These are phyloP conservation scores for Tryphoninae sp. DNA, from an alignment of 2,888 invertebrate species.

Conservation along the genomic window DNA sequence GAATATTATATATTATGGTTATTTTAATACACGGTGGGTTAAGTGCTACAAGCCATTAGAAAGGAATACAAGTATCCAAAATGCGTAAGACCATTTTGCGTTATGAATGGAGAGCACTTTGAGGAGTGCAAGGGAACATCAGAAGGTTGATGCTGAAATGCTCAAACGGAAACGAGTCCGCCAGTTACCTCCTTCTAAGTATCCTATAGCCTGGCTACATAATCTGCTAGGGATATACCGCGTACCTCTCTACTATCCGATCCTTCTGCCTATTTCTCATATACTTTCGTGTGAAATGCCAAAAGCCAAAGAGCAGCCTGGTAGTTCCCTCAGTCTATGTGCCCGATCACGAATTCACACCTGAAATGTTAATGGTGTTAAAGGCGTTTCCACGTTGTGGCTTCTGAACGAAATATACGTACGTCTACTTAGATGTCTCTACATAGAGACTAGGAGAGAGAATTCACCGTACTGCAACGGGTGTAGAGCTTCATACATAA, in stretches of 20 bases:
- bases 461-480: not conserved
- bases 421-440: not conserved
- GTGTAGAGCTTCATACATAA: not conserved
- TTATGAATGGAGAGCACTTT: constrained; percentile 44
- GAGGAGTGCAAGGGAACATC: constrained; percentile 42
- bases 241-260: constrained; percentile 42
- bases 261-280: constrained; percentile 4
- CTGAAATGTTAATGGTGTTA: constrained; percentile 77
- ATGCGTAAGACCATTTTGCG: constrained; percentile 43
- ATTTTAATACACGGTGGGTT: not conserved
- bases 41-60: constrained; percentile 27
- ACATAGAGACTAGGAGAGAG: not conserved
- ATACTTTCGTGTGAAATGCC: constrained; percentile 38
- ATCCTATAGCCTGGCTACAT: constrained; percentile 33
- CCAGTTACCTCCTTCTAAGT: constrained; percentile 23
- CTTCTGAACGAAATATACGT: not conserved
- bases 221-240: constrained; percentile 53
- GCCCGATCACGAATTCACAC: constrained; percentile 64
- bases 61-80: constrained; percentile 6
- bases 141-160: constrained; percentile 33
- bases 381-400: constrained; percentile 72
- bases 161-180: constrained; percentile 52
- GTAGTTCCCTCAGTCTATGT: constrained; percentile 49
- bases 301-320: constrained; percentile 24
- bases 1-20: not conserved